Percentiles rank a stretch among this genome's conserved stretches.
phyloP scores from a whole-genome alignment of 2,797 vertebrate genomes.

The Limnodromus scolopaceus region DNA sequence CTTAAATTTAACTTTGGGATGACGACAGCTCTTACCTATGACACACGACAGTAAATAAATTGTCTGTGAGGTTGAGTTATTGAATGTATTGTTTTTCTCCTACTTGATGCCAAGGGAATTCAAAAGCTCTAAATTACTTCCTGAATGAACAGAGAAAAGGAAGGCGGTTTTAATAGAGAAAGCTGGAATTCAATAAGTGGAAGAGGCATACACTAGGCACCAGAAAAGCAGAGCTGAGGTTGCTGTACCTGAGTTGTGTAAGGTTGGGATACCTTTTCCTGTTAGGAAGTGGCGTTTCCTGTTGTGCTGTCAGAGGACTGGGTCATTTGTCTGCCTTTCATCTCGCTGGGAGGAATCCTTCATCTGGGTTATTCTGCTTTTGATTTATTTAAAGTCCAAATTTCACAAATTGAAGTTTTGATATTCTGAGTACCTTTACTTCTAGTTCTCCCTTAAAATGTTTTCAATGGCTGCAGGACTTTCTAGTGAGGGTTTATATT shows the following conservation, averaged over 20 bases:
- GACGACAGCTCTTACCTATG: neutral
- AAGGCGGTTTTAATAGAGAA: neutral
- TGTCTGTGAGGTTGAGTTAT: neutral
- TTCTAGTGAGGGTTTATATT: neutral
- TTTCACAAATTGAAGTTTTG: neutral
- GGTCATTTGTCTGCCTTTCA: neutral
- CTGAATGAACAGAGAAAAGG: neutral
- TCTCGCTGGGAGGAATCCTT: neutral
- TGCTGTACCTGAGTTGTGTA: neutral
- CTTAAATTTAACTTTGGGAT: neutral
- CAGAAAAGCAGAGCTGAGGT: neutral
- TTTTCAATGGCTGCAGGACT: neutral
- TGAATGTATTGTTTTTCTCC: constrained; percentile 12
- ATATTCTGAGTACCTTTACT: neutral
- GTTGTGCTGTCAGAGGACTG: neutral
- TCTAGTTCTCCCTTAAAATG: neutral
- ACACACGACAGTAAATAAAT: neutral
- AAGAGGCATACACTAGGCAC: neutral
- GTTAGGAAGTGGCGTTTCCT: neutral
- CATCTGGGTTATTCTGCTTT: neutral
- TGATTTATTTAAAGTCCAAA: neutral
- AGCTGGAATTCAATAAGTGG: neutral
- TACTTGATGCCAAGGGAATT: neutral
- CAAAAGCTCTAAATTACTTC: neutral
- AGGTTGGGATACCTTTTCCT: neutral